Conservation (phyloP, 1,140 invertebrate species). For the Heliconius nattereri region DNA sequence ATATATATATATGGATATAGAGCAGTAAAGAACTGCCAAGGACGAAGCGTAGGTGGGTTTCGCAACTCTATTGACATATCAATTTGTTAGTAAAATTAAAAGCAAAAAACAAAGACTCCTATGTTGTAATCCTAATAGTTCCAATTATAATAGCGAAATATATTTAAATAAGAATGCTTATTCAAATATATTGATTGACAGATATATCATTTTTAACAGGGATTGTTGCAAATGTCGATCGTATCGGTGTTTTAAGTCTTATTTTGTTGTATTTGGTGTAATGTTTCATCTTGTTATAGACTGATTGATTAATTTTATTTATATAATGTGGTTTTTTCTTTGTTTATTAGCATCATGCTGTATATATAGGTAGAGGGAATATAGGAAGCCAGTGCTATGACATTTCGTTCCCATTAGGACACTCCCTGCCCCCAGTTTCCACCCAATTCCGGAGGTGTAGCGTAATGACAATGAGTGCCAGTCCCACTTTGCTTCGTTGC, state of each 20-base stretch:
- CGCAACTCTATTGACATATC: conserved; percentile 49
- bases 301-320: not conserved
- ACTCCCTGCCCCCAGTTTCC: too few species aligned
- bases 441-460: too few species aligned
- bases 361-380: too few species aligned
- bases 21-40: conserved; percentile 36
- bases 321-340: not conserved
- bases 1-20: not conserved
- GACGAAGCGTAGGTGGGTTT: conserved; percentile 46
- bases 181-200: conserved; percentile 34
- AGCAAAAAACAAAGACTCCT: conserved; percentile 37
- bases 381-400: too few species aligned
- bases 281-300: not conserved
- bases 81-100: conserved; percentile 41
- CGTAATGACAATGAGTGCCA: too few species aligned
- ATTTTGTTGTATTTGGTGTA: not conserved
- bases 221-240: not conserved
- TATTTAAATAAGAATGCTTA: conserved; percentile 35
- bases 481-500: too few species aligned
- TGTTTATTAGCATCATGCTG: not conserved
- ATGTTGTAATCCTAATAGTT: conserved; percentile 36
- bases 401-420: too few species aligned
- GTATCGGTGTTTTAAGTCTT: not conserved
- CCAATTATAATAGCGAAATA: conserved; percentile 29
- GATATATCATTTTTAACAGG: not conserved